These are phyloP conservation scores for Morpho achilles DNA, from an alignment of 2,888 invertebrate species.

Conservation along the genomic window DNA sequence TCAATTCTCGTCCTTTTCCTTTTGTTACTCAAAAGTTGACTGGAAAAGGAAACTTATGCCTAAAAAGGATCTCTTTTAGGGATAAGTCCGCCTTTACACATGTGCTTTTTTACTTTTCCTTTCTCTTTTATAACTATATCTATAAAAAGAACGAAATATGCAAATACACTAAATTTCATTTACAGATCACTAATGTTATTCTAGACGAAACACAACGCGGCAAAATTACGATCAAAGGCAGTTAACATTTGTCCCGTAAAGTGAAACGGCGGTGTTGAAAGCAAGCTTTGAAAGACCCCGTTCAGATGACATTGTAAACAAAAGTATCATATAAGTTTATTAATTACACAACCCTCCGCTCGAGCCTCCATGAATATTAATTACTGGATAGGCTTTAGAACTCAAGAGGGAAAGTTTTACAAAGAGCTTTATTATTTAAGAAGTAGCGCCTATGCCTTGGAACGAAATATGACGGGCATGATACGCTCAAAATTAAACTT, in stretches of 20 bases:
- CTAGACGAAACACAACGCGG: conserved; percentile 3
- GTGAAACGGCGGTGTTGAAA: conserved; percentile 9
- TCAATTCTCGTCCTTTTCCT: no score
- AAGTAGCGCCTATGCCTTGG: conserved; percentile 66
- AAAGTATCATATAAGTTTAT: conserved; percentile 80
- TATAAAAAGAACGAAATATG: no score
- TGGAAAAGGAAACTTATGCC: no score
- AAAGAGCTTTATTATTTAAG: conserved; percentile 79
- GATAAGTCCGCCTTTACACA: no score
- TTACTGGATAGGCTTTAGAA: conserved; percentile 78
- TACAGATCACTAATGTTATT: not conserved
- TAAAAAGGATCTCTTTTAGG: no score
- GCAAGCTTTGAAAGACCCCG: conserved; percentile 32
- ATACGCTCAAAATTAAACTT: conserved; percentile 35
- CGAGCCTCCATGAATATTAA: conserved; percentile 78
- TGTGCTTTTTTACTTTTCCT: no score
- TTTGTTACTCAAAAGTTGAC: no score
- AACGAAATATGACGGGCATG: conserved; percentile 60
- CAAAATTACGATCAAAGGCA: conserved; percentile 15
- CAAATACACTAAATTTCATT: no score
- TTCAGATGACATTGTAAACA: conserved; percentile 77
- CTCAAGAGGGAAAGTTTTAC: conserved; percentile 79
- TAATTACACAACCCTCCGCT: conserved; percentile 77
- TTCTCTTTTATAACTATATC: no score
- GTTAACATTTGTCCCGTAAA: conserved; percentile 15